Conservation (phyloP, 2,113 vertebrate genomes). For the Drymodes brunneopygia region DNA sequence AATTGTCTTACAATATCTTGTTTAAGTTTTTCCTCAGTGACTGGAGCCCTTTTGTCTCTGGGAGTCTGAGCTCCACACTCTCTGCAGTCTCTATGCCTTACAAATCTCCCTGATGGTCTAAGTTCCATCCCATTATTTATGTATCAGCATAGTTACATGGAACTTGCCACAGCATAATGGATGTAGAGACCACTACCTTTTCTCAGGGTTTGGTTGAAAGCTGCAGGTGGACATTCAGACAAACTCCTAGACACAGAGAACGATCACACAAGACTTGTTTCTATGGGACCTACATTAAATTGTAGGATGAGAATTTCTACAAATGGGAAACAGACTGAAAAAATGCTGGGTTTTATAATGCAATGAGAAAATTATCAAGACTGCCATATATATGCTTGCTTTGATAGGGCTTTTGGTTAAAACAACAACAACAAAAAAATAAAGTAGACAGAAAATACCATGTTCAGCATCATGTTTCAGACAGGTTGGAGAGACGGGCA, state of each 20-base stretch:
- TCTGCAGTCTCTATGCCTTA: neutral
- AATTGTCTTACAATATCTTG: neutral
- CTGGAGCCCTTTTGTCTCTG: neutral
- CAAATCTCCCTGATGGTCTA: neutral
- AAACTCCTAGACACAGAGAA: neutral
- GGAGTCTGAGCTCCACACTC: neutral
- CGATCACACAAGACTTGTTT: accelerated
- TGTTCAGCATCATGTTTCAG: neutral
- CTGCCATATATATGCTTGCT: neutral
- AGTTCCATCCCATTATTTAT: neutral
- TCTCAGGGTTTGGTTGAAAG: neutral
- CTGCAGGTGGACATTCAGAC: neutral
- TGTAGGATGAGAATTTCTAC: neutral
- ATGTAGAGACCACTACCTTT: neutral
- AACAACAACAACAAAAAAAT: neutral
- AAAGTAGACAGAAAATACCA: neutral
- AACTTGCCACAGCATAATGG: neutral
- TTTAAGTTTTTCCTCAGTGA: neutral
- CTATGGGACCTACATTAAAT: accelerated
- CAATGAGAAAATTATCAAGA: neutral
- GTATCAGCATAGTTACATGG: neutral
- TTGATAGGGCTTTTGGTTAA: neutral
- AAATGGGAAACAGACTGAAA: neutral
- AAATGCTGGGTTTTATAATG: neutral
- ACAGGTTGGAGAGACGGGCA: neutral